Conservation (phyloP, 2,113 vertebrate genomes). For the Leucopsar rothschildi region DNA sequence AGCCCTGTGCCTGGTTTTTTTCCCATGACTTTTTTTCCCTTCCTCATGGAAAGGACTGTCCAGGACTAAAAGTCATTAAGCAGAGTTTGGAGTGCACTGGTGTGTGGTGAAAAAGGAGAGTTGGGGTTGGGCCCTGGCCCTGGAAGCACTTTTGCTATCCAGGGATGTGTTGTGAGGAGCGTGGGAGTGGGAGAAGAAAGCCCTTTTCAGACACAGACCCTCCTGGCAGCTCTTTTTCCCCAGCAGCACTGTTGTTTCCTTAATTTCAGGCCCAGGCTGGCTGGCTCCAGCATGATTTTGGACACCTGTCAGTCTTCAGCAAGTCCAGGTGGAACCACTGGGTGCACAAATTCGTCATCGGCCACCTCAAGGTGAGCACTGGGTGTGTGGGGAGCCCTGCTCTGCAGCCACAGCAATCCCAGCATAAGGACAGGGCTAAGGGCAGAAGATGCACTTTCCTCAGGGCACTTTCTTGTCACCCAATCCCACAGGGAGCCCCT, state of each 20-base stretch:
- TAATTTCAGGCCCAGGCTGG: conserved; percentile 76
- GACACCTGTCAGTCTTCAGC: conserved; percentile 80
- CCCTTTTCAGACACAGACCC: background rate
- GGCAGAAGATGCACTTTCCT: background rate
- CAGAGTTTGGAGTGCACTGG: background rate
- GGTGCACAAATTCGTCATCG: conserved; percentile 80
- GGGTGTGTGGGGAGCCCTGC: background rate
- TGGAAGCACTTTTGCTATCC: background rate
- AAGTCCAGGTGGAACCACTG: conserved; percentile 79
- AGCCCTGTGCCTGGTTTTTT: background rate
- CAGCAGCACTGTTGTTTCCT: background rate
- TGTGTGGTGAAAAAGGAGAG: background rate
- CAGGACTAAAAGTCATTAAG: background rate
- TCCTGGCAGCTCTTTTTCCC: background rate
- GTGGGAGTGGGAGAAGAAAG: background rate
- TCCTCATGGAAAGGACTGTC: background rate
- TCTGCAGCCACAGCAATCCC: background rate
- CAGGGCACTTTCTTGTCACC: background rate
- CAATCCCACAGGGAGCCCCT: conserved; percentile 73
- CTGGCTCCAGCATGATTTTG: conserved; percentile 85
- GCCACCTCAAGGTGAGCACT: conserved; percentile 78
- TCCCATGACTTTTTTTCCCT: background rate
- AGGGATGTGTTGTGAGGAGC: background rate
- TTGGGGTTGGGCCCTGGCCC: background rate
- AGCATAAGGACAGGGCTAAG: background rate